Conservation (phyloP, 2,113 vertebrate genomes). For the Ciconia maguari region DNA sequence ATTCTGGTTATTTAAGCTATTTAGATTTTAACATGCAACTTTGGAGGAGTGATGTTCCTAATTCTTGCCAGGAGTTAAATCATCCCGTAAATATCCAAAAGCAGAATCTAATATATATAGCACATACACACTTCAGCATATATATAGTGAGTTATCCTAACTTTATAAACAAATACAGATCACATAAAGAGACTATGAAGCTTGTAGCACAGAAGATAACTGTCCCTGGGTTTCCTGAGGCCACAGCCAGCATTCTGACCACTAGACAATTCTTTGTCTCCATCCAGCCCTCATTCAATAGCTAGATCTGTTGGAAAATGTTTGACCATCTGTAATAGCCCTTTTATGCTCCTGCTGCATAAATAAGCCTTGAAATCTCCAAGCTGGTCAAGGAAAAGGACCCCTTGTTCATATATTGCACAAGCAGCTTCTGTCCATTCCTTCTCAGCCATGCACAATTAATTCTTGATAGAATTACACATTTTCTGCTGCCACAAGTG, state of each 20-base stretch:
- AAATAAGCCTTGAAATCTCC: constrained; percentile 44
- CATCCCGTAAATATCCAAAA: background rate
- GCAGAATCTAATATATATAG: background rate
- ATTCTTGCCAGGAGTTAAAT: background rate
- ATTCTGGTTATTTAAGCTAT: constrained; percentile 11
- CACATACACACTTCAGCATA: background rate
- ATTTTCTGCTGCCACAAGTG: background rate
- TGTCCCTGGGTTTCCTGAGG: constrained; percentile 31
- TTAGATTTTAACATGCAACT: background rate
- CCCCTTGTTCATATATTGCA: constrained; percentile 12
- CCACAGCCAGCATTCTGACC: constrained; percentile 14
- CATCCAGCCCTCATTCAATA: background rate
- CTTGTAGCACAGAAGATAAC: background rate
- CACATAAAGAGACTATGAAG: background rate
- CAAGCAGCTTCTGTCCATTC: constrained; percentile 14
- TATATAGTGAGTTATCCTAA: background rate
- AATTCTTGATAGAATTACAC: background rate
- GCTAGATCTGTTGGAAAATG: constrained; percentile 35
- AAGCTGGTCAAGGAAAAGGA: constrained; percentile 33
- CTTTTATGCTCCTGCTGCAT: constrained; percentile 30
- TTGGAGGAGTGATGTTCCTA: background rate
- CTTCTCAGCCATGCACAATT: constrained; percentile 1
- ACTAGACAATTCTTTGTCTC: constrained; percentile 43
- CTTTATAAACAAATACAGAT: background rate
- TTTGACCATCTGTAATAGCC: constrained; percentile 44